Evolutionary conservation across 2,113 vertebrate genomes (phyloP).

Genomic region (Sylvietta virens): DNA sequence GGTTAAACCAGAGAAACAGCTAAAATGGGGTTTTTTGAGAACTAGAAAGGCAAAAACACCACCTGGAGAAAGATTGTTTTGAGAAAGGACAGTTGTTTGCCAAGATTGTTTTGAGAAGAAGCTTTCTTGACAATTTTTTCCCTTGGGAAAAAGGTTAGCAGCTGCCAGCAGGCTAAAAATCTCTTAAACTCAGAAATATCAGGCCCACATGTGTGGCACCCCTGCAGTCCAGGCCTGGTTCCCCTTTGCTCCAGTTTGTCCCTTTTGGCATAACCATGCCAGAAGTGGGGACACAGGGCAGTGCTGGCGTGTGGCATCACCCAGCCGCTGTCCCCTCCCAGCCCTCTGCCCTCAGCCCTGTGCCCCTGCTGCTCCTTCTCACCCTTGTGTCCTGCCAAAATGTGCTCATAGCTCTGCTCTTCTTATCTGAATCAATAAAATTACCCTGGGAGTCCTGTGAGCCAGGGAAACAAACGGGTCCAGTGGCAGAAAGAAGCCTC

Average conservation of each 20-base stretch:
- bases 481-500: neutral
- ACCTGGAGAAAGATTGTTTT: too few relatives aligned
- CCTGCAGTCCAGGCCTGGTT: neutral
- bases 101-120: too few relatives aligned
- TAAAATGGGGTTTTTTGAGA: too few relatives aligned
- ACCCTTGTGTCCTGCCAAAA: neutral
- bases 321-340: neutral
- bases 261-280: neutral
- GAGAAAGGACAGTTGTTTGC: too few relatives aligned
- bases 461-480: neutral
- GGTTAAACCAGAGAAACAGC: too few relatives aligned
- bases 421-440: neutral
- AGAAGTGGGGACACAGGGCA: neutral
- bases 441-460: neutral
- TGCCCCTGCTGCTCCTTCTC: neutral
- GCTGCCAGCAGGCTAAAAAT: too few relatives aligned
- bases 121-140: too few relatives aligned
- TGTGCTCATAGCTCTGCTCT: rapidly evolving
- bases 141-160: too few relatives aligned
- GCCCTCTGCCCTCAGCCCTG: neutral
- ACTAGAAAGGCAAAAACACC: too few relatives aligned
- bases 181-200: too few relatives aligned
- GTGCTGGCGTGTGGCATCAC: neutral
- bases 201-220: rapidly evolving
- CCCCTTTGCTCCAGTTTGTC: neutral